phyloP scores from a whole-genome alignment of 2,797 vertebrate species.

The Decapterus maruadsi region DNA sequence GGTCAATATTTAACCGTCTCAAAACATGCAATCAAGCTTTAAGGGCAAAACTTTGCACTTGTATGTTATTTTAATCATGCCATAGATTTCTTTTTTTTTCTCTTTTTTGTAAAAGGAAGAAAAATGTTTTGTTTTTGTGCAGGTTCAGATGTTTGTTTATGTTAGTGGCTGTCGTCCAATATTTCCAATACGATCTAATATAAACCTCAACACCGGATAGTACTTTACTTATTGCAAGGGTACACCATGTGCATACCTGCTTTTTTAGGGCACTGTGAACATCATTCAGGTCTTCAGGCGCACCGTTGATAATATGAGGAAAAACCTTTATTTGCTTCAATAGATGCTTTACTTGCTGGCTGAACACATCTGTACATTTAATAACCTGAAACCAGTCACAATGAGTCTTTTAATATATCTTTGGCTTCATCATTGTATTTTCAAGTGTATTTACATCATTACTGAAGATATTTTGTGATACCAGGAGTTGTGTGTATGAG shows the following conservation, averaged over 20 bases:
- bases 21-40: slow-evolving; percentile 74
- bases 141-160: slow-evolving; percentile 49
- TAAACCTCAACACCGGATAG: slow-evolving; percentile 59
- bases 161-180: slow-evolving; percentile 15
- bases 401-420: slow-evolving; percentile 46
- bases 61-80: slow-evolving; percentile 52
- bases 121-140: slow-evolving; percentile 46
- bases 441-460: slow-evolving; percentile 50
- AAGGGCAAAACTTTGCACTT: slow-evolving; percentile 76
- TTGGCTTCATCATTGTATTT: slow-evolving; percentile 52
- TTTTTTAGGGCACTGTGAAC: slow-evolving; percentile 77
- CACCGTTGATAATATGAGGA: slow-evolving; percentile 26
- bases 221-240: slow-evolving; percentile 49
- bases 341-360: slow-evolving; percentile 66
- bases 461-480: slow-evolving; percentile 62
- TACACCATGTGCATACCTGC: slow-evolving; percentile 62
- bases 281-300: slow-evolving; percentile 62
- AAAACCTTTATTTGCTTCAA: slow-evolving; percentile 54
- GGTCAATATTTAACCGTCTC: slow-evolving; percentile 58
- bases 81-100: slow-evolving; percentile 27
- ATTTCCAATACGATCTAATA: slow-evolving; percentile 39
- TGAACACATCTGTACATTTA: slow-evolving; percentile 59
- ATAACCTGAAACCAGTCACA: slow-evolving; percentile 37
- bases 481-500: slow-evolving; percentile 48
- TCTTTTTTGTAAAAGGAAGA: slow-evolving; percentile 2